Evolutionary conservation across 23 tunicate genomes (phyloP).

Genomic region (Halocynthia aurantium): DNA sequence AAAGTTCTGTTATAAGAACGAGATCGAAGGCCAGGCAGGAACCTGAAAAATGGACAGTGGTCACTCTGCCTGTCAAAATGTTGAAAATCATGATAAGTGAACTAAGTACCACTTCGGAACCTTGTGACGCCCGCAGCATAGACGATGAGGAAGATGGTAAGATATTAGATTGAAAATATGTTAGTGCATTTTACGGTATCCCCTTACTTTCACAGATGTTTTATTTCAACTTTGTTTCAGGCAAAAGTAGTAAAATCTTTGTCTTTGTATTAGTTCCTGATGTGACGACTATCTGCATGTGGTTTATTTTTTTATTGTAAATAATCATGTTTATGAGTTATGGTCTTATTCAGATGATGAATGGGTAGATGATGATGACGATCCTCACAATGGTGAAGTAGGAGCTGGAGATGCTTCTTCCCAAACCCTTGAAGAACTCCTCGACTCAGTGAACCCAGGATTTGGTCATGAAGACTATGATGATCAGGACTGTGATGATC

Average conservation of each 20-base stretch:
- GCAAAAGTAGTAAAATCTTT: too few species aligned
- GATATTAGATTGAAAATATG: too few species aligned
- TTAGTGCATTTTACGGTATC: too few species aligned
- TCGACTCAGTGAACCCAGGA: conserved; percentile 48
- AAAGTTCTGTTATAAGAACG: conserved; percentile 39
- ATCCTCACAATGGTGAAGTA: conserved; percentile 31
- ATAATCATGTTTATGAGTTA: conserved; percentile 46
- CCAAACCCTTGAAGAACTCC: conserved; percentile 39
- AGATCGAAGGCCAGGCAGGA: conserved; percentile 72
- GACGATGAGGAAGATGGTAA: neutral
- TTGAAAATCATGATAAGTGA: conserved; percentile 58
- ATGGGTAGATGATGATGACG: conserved; percentile 46
- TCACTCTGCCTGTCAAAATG: conserved; percentile 61
- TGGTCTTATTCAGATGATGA: conserved; percentile 50
- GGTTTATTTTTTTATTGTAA: neutral
- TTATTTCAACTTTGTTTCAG: too few species aligned
- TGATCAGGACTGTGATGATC: conserved; percentile 53
- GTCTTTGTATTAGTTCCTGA: too few species aligned
- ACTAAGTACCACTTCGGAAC: conserved; percentile 16
- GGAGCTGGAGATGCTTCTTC: conserved; percentile 22
- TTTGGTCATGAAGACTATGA: conserved; percentile 28
- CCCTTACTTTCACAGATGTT: too few species aligned
- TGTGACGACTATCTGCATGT: too few species aligned
- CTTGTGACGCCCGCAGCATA: neutral
- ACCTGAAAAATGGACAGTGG: conserved; percentile 72